These are phyloP conservation scores for Malacosoma neustria DNA, from an alignment of 2,888 invertebrate genomes.

Conservation along the genomic window DNA sequence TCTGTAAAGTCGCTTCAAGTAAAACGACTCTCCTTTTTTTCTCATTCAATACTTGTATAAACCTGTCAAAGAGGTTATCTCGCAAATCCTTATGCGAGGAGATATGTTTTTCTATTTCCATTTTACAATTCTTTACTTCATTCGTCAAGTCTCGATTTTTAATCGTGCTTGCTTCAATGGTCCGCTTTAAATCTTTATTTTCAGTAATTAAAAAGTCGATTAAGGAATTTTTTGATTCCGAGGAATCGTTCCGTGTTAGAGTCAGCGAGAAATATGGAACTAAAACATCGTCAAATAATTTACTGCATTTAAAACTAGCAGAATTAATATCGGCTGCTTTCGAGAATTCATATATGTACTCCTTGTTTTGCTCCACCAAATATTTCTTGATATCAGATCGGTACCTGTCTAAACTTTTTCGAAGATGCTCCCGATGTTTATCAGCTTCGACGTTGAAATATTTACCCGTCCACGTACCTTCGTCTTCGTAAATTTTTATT, in stretches of 20 bases:
- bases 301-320: constrained; percentile 44
- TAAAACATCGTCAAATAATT: constrained; percentile 24
- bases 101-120: constrained; percentile 35
- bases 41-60: constrained; percentile 45
- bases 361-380: constrained; percentile 16
- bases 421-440: constrained; percentile 22
- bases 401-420: constrained; percentile 28
- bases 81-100: constrained; percentile 33
- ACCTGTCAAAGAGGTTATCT: constrained; percentile 49
- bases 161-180: constrained; percentile 15
- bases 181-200: constrained; percentile 26
- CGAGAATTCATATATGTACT: constrained; percentile 27
- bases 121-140: constrained; percentile 32
- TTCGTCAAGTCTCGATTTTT: constrained; percentile 18
- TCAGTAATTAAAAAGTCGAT: constrained; percentile 38
- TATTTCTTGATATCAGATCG: constrained; percentile 33
- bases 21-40: constrained; percentile 49
- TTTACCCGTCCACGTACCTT: constrained; percentile 38
- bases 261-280: constrained; percentile 35
- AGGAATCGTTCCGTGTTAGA: constrained; percentile 19
- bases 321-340: constrained; percentile 11
- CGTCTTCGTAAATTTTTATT: constrained; percentile 35
- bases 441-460: constrained; percentile 32
- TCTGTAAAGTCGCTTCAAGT: constrained; percentile 37
- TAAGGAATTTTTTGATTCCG: constrained; percentile 26